Evolutionary conservation across 2,888 invertebrate species (phyloP).

Genomic region (Drosophila prostipennis): DNA sequence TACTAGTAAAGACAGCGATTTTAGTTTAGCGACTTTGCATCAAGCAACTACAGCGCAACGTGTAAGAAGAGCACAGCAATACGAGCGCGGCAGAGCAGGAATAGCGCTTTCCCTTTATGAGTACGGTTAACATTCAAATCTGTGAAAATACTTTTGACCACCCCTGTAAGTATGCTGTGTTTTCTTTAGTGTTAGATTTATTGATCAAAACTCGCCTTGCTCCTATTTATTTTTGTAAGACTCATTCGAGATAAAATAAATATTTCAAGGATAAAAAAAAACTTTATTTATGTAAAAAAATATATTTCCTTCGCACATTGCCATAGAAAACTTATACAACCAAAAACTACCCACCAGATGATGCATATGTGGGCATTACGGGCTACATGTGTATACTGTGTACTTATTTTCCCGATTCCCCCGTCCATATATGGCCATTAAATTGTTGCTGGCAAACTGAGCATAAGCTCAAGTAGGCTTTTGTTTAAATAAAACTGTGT

Average conservation of each 20-base stretch:
- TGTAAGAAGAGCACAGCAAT: too few relatives aligned
- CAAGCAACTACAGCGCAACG: too few relatives aligned
- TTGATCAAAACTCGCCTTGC: background rate
- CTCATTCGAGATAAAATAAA: background rate
- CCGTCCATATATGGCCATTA: slow-evolving; percentile 37
- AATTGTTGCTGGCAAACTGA: slow-evolving; percentile 58
- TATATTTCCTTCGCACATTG: background rate
- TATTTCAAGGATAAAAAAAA: background rate
- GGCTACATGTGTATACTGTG: slow-evolving; percentile 4
- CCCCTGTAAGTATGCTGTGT: slow-evolving; percentile 6
- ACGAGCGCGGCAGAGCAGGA: too few relatives aligned
- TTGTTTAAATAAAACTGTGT: slow-evolving; percentile 76
- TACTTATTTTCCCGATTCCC: background rate
- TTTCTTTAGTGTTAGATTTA: background rate
- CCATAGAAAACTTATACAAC: slow-evolving; percentile 1
- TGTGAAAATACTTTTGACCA: too few relatives aligned
- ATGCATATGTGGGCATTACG: slow-evolving; percentile 15
- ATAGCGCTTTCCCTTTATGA: too few relatives aligned
- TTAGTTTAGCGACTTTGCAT: too few relatives aligned
- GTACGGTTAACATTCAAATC: too few relatives aligned
- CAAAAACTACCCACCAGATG: slow-evolving; percentile 4
- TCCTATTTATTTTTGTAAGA: too few relatives aligned
- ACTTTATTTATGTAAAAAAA: background rate
- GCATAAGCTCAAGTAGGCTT: slow-evolving; percentile 73
- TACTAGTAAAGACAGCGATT: too few relatives aligned